Percentiles rank a stretch among this genome's conserved stretches.
These are phyloP conservation scores for Antheraea assamensis DNA, from an alignment of 2,888 invertebrate species.

Conservation along the genomic window DNA sequence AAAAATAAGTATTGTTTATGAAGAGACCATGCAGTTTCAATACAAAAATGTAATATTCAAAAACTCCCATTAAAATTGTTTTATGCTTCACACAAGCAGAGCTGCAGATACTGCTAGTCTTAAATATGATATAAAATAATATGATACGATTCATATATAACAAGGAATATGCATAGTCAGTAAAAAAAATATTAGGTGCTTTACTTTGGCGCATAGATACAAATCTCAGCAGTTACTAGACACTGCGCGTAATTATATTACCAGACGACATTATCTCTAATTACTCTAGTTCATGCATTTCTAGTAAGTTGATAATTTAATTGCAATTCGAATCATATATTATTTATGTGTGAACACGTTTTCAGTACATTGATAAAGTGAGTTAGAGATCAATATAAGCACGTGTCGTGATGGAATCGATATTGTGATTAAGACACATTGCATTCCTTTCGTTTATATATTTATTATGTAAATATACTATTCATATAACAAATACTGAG, in stretches of 20 bases:
- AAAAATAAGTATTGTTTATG: no score
- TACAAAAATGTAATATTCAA: no score
- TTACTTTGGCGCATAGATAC: neutral
- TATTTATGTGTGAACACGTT: neutral
- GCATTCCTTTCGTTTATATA: neutral
- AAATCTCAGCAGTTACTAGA: neutral
- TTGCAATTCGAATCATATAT: neutral
- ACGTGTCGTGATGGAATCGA: neutral
- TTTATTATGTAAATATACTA: neutral
- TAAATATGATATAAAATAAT: neutral
- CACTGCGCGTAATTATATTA: neutral
- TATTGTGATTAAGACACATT: neutral
- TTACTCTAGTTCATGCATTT: conserved; percentile 11
- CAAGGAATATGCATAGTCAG: neutral
- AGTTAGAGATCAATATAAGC: neutral
- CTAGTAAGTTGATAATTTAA: neutral
- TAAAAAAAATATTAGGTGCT: neutral
- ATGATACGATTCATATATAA: neutral
- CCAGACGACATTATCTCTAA: conserved; percentile 7
- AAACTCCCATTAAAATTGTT: no score
- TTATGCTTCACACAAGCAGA: no score
- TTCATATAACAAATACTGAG: neutral
- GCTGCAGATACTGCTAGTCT: neutral
- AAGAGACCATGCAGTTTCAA: no score
- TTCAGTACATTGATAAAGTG: neutral